phyloP scores from a whole-genome alignment of 2,113 vertebrate species.

The Kryptolebias marmoratus region DNA sequence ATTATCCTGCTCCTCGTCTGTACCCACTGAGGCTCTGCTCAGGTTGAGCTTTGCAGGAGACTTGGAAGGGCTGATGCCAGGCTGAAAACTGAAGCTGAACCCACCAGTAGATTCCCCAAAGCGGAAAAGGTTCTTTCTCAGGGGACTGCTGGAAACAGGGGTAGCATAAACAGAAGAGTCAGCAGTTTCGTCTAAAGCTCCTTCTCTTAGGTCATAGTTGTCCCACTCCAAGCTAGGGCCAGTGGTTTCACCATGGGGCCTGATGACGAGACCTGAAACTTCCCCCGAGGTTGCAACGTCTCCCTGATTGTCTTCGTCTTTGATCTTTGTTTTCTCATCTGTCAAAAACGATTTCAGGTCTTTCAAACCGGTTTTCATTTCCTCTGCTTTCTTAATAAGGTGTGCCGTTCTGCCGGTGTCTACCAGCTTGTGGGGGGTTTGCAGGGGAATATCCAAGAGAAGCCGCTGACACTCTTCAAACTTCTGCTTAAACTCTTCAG shows the following conservation, averaged over 20 bases:
- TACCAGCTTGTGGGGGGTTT: constrained; percentile 96
- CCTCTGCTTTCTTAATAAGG: constrained; percentile 96
- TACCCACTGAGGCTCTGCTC: constrained; percentile 88
- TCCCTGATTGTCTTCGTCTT: constrained; percentile 73
- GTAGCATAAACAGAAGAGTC: constrained; percentile 88
- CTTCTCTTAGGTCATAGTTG: constrained; percentile 90
- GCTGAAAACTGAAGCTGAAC: constrained; percentile 97
- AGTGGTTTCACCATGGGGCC: constrained; percentile 82
- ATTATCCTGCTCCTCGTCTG: constrained; percentile 91
- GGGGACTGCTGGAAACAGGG: constrained; percentile 86
- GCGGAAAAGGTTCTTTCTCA: constrained; percentile 91
- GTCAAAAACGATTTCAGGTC: constrained; percentile 94
- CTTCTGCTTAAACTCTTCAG: constrained; percentile 93
- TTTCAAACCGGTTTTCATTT: constrained; percentile 98
- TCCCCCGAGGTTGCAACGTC: constrained; percentile 43
- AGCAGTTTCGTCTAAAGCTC: constrained; percentile 86
- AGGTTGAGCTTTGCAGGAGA: constrained; percentile 93
- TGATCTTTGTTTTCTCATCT: constrained; percentile 88
- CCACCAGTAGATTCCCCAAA: constrained; percentile 94
- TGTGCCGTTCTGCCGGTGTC: constrained; percentile 93
- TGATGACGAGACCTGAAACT: constrained; percentile 76
- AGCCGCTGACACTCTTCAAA: constrained; percentile 95
- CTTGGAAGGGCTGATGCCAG: constrained; percentile 92
- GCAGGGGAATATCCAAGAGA: constrained; percentile 93
- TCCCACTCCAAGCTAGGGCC: constrained; percentile 93